A percentile compares a stretch with the other conserved stretches of the same genome.
Evolutionary conservation across 2,113 vertebrate species (phyloP).

Genomic region (Pelvicachromis taeniatus): DNA sequence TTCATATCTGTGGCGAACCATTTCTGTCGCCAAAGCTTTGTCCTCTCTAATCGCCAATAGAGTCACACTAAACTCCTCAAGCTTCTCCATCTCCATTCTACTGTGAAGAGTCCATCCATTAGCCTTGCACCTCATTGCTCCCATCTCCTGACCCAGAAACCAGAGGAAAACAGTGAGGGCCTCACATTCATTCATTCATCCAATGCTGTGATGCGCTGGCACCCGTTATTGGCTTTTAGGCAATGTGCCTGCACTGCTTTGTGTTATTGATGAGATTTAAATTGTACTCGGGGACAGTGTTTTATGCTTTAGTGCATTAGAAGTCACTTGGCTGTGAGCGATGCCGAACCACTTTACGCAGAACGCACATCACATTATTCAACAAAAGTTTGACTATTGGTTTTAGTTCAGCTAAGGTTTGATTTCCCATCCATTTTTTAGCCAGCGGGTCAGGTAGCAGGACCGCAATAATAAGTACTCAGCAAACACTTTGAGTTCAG

Average conservation of each 20-base stretch:
- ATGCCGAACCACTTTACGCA: slow-evolving; percentile 34
- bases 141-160: slow-evolving; percentile 63
- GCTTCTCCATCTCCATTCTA: slow-evolving; percentile 58
- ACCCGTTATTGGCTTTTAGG: slow-evolving; percentile 50
- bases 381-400: slow-evolving; percentile 38
- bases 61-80: slow-evolving; percentile 42
- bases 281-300: slow-evolving; percentile 42
- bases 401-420: slow-evolving; percentile 25
- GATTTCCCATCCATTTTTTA: slow-evolving; percentile 41
- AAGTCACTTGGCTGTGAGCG: slow-evolving; percentile 40
- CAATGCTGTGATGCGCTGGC: slow-evolving; percentile 18
- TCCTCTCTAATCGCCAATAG: slow-evolving; percentile 42
- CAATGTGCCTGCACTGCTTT: slow-evolving; percentile 43
- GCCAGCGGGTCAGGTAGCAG: not conserved
- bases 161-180: slow-evolving; percentile 1
- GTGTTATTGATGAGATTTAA: slow-evolving; percentile 62
- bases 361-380: slow-evolving; percentile 30
- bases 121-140: slow-evolving; percentile 58
- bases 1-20: slow-evolving; percentile 51
- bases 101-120: slow-evolving; percentile 70
- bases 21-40: slow-evolving; percentile 53
- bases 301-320: slow-evolving; percentile 54
- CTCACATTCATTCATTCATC: slow-evolving; percentile 19
- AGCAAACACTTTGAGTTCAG: not conserved
- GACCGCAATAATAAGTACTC: not conserved